phyloP scores from a whole-genome alignment of 2,888 invertebrate genomes.

The Teleogryllus oceanicus region DNA sequence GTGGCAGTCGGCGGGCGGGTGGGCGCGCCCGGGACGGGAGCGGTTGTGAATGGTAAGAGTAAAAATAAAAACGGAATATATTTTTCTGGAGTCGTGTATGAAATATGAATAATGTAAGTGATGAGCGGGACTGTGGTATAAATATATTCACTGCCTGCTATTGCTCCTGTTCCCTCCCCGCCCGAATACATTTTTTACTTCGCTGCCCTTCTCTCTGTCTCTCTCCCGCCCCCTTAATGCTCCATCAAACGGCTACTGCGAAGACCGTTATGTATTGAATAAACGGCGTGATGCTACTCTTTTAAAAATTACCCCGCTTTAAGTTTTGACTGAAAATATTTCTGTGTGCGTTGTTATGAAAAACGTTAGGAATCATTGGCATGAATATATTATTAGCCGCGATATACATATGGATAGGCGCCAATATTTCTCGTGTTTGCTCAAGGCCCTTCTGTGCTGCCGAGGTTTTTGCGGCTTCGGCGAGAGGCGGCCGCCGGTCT shows the following conservation, averaged over 20 bases:
- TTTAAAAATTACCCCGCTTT: conserved; percentile 3
- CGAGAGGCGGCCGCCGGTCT: no score
- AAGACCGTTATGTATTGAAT: conserved; percentile 1
- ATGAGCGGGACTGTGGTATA: conserved; percentile 27
- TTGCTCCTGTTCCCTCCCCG: conserved; percentile 20
- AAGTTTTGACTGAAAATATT: background rate
- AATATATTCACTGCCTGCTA: conserved; percentile 28
- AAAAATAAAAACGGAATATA: conserved; percentile 21
- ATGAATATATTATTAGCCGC: no score
- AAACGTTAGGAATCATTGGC: no score
- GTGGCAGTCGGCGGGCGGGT: background rate
- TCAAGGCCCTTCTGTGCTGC: no score
- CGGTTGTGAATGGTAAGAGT: conserved; percentile 3
- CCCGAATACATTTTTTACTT: conserved; percentile 12
- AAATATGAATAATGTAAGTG: conserved; percentile 33
- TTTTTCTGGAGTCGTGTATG: conserved; percentile 28
- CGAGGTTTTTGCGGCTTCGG: no score
- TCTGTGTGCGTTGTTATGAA: background rate
- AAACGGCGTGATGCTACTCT: background rate
- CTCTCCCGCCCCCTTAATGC: conserved; percentile 27
- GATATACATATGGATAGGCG: no score
- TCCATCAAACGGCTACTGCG: conserved; percentile 21
- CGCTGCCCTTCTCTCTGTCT: conserved; percentile 19
- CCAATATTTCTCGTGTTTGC: no score
- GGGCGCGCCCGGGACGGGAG: background rate